Base-by-base conservation (phyloP, 92 coral and sea anemone species). In the Isaurus tuberculatus region DNA sequence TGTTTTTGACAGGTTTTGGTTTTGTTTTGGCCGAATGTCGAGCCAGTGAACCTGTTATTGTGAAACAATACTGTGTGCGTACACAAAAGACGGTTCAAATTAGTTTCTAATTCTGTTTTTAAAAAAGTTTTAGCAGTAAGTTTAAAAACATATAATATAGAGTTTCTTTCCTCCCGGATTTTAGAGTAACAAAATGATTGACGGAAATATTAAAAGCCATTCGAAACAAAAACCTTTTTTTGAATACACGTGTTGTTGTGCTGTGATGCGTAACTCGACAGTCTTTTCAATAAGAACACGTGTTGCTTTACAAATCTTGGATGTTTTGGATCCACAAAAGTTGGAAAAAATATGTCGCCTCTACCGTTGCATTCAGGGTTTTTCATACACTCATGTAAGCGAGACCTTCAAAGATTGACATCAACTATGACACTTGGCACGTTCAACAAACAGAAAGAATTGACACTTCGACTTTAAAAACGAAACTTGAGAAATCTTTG, bases 401-500 rank as follows among this genome's bases (percentile, higher is more conserved):
- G 22, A 43, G 8, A 11, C 30, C 2, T 25, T 28, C 8, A 72
- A 25, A 69, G 51, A 49, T 22, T 17, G 8, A 32, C 20, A 70
- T 37, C 51, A 58, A 23, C 25, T 15, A 22, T 77, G 82, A 77
- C 70, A 77, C 69, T 58, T 60, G 82, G 55, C 81, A 75, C 81
- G 81, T 77, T 77, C 53, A 22, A 7, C 44, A 55, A 77, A 77
- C 37, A 77, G n/a, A 61, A 48, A n/a, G n/a, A 74, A 27, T 32
- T 22, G 69, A 77, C 80, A 51, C 80, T 51, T 74, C 20, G 43
- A 57, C 42, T 23, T 65, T 8, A 23, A 17, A 77, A 77, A 22
- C 33, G 82, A 77, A 77, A 58, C 30, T 42, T 30, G 23, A 77
- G 43, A 57, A 4, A 31, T 1, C 33, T 22, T 57, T 53, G 31